Base-by-base conservation (phyloP, 1,140 invertebrate genomes). In the Pseudoatta argentina region DNA sequence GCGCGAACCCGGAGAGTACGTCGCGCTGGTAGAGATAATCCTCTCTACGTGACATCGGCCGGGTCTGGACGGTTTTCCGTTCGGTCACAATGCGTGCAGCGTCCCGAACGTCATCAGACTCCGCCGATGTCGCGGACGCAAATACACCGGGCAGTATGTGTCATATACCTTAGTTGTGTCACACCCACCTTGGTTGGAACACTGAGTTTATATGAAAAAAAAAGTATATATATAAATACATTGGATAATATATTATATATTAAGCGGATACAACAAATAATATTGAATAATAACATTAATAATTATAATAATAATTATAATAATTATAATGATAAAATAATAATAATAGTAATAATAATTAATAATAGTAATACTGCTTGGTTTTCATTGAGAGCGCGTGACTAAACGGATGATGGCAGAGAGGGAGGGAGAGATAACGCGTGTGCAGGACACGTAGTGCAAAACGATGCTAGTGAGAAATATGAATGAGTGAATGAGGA, bases 301-400 rank as follows among this genome's bases (percentile, higher is more conserved):
- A 91, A 87, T 90, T 86, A 89, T 85, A 86, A 72, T 91, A 87
- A 78, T 87, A 86, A 88, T 88, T 79, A 76, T 91, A 87, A 89
- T 92, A 90, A 64, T 89, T 91, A 93, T 92, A 93, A 91, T 91
- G 92, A 92, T 93, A 93, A 95, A 94, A 94, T 87, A 93, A 92
- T 91, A 94, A 75, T 86, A 77, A 55, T 85, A 85, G 66, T 77
- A 88, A 83, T 83, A 83, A 83, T 75, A 85, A 90, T 90, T 69
- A 89, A 92, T 91, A 93, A 93, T 90, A 92, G 92, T 94, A 94
- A 95, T 94, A 95, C 89, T 93, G 95, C 95, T 95, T 96, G 94
- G 91, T 95, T 95, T 95, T 94, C 92, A 94, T 91, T 95, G 94
- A 87, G 88, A 91, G 91, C 88, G 86, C 88, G 75, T 86, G 72